Base-by-base conservation (phyloP, 1,140 invertebrate genomes). In the Ceratina australensis region DNA sequence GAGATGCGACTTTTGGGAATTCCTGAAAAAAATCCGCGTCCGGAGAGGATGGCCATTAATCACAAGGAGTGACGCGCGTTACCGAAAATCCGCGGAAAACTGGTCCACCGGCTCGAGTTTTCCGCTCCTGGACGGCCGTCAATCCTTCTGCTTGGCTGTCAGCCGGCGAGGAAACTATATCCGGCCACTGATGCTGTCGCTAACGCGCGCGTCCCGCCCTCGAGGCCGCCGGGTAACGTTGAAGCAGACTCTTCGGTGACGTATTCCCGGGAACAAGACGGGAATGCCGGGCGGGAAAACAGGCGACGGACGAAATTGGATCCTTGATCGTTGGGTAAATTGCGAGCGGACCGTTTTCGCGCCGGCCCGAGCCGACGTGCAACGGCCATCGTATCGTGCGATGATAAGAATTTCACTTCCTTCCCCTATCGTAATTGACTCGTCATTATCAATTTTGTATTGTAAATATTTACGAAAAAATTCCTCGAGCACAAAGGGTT, bases 341-440 rank as follows among this genome's bases (percentile, higher is more conserved):
- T 65, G 82, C 75, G 56, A 64, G 54, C 63, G 28, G 22, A 56
- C 60, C 77, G 57, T 60, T 78, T 78, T 79, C 59, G 76, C 80
- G 63, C 71, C 56, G 68, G 42, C 49, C 28, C 15, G 18, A 26
- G 15, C 57, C 68, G 57, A n/a, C 65, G 65, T 64, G 26, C 12
- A 67, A 52, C 13, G 65, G 54, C 63, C 50, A 8, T 49, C 49
- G 22, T 2, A 47, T 20, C 57, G 18, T 1, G n/a, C 16, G n/a
- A 71, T n/a, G n/a, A n/a, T n/a, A n/a, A n/a, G 79, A 84, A 83
- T 83, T 84, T 75, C 33, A 49, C 80, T 63, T 42, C 10, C 5
- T 10, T 10, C 0, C 10, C 10, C 33, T 42, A n/a, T n/a, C n/a
- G n/a, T n/a, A n/a, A n/a, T n/a, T n/a, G n/a, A n/a, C n/a, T n/a